phyloP scores from a whole-genome alignment of 2,113 vertebrate genomes.

The Chiloscyllium plagiosum region DNA sequence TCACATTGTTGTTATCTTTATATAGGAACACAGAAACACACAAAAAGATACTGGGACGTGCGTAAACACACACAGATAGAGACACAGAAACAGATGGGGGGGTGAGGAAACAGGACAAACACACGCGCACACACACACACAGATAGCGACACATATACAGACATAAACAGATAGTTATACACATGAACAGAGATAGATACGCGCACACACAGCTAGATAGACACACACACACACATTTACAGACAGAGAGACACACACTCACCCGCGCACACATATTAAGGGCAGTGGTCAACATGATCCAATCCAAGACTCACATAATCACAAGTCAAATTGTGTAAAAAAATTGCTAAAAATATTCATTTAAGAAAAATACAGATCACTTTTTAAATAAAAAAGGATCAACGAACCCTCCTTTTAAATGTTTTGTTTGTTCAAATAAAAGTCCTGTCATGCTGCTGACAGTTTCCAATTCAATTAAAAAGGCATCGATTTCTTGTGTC shows the following conservation, averaged over 20 bases:
- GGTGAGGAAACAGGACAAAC: no score
- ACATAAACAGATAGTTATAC: background rate
- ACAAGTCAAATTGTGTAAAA: constrained; percentile 24
- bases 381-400: background rate
- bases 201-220: no score
- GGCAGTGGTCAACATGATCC: background rate
- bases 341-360: constrained; percentile 32
- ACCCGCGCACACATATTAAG: background rate
- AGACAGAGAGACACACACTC: background rate
- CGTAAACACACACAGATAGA: background rate
- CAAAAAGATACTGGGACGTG: no score
- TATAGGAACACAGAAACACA: no score
- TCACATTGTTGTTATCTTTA: no score
- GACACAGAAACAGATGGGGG: background rate
- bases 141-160: background rate
- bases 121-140: background rate
- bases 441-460: background rate
- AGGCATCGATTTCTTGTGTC: background rate
- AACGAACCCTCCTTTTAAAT: background rate
- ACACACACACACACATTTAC: background rate
- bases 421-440: background rate
- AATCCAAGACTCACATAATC: constrained; percentile 12
- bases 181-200: background rate
- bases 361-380: constrained; percentile 32
- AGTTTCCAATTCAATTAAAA: background rate